Conservation (phyloP, 2,888 invertebrate species). For the Vanessa cardui region DNA sequence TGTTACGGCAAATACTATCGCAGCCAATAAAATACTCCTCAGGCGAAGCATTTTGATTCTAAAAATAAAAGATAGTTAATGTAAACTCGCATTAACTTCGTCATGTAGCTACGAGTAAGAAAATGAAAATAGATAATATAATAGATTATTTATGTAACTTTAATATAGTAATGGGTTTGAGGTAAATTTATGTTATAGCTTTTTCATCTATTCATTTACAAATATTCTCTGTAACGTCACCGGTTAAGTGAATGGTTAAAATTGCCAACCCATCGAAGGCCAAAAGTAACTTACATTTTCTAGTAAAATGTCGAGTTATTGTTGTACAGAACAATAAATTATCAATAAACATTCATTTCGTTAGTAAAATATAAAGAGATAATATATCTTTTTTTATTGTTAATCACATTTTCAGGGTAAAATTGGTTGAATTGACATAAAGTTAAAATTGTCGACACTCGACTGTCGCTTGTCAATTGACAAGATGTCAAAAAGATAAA, state of each 20-base stretch:
- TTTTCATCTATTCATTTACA: slow-evolving; percentile 18
- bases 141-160: neutral
- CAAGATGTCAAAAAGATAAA: neutral
- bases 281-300: slow-evolving; percentile 45
- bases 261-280: slow-evolving; percentile 45
- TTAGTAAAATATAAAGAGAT: slow-evolving; percentile 9
- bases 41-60: slow-evolving; percentile 63
- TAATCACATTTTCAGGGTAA: slow-evolving; percentile 27
- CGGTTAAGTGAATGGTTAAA: slow-evolving; percentile 46
- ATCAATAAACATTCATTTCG: slow-evolving; percentile 21
- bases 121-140: neutral
- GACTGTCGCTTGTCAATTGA: slow-evolving; percentile 9
- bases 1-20: slow-evolving; percentile 55
- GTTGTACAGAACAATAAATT: neutral
- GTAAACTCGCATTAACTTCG: neutral
- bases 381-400: slow-evolving; percentile 13
- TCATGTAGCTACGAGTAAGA: neutral
- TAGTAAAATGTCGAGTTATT: slow-evolving; percentile 13
- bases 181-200: neutral
- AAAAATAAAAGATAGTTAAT: slow-evolving; percentile 38
- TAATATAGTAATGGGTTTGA: neutral
- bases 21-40: slow-evolving; percentile 58
- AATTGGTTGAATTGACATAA: slow-evolving; percentile 15
- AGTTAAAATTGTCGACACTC: slow-evolving; percentile 10
- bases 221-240: slow-evolving; percentile 53